phyloP scores from a whole-genome alignment of 2,888 invertebrate species.

The Julus scandinavius region DNA sequence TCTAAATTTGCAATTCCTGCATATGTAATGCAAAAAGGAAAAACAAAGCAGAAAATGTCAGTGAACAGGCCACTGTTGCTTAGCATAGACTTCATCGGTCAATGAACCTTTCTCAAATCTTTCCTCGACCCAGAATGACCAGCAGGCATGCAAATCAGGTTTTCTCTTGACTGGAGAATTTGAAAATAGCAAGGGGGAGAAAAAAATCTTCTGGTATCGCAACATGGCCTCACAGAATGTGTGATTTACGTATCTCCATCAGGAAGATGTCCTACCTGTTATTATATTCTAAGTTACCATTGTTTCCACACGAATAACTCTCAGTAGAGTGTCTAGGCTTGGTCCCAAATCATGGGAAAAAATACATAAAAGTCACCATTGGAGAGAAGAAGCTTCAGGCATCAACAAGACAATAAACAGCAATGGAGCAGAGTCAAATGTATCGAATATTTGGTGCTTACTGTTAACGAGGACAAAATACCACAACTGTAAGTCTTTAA shows the following conservation, averaged over 20 bases:
- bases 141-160: neutral
- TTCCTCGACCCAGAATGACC: neutral
- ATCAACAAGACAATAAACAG: too few species aligned
- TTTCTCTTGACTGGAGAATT: neutral
- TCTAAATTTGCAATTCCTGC: neutral
- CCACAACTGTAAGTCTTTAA: neutral
- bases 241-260: neutral
- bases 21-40: neutral
- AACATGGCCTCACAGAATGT: neutral
- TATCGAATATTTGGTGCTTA: too few species aligned
- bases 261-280: neutral
- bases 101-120: neutral
- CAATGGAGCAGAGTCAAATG: too few species aligned
- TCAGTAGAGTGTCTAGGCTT: neutral
- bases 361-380: neutral
- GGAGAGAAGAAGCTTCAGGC: neutral
- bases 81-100: neutral
- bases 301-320: neutral
- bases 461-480: too few species aligned
- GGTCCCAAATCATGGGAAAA: neutral
- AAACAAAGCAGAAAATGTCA: neutral
- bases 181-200: neutral
- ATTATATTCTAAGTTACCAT: constrained; percentile 17
- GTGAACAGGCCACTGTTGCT: too few species aligned
- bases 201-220: neutral